phyloP scores from a whole-genome alignment of 2,113 vertebrate species.

The Phyllostomus hastatus region DNA sequence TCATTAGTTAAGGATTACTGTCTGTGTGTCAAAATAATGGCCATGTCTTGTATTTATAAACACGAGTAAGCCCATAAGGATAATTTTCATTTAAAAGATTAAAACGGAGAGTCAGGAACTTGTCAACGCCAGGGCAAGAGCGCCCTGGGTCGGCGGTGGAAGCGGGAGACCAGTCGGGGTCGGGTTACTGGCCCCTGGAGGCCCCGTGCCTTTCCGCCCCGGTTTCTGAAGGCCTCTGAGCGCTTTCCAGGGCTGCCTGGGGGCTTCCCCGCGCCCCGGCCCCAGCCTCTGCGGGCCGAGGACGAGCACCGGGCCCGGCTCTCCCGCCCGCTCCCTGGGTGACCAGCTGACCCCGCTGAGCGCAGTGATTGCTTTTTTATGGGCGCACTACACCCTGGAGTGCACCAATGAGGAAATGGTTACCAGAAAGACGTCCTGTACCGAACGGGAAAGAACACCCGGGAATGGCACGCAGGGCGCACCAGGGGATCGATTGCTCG shows the following conservation, averaged over 20 bases:
- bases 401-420: constrained; percentile 60
- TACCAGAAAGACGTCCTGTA: not conserved
- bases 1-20: not conserved
- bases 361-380: constrained; percentile 60
- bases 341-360: constrained; percentile 31
- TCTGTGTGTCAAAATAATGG: not conserved
- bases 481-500: not conserved
- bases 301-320: not conserved
- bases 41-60: not conserved
- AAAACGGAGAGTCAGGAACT: not conserved
- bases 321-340: not conserved
- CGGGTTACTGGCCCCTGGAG: not conserved
- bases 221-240: not conserved
- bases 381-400: constrained; percentile 51
- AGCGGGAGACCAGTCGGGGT: no score
- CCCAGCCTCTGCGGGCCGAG: not conserved
- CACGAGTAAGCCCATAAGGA: not conserved
- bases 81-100: not conserved
- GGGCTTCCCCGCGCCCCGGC: not conserved
- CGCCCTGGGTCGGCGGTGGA: not conserved
- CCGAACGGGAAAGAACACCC: not conserved
- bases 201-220: not conserved
- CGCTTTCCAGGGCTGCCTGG: not conserved
- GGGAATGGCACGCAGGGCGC: not conserved
- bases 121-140: not conserved